phyloP scores from a whole-genome alignment of 2,797 vertebrate species.

The Pantherophis alleghaniensis region DNA sequence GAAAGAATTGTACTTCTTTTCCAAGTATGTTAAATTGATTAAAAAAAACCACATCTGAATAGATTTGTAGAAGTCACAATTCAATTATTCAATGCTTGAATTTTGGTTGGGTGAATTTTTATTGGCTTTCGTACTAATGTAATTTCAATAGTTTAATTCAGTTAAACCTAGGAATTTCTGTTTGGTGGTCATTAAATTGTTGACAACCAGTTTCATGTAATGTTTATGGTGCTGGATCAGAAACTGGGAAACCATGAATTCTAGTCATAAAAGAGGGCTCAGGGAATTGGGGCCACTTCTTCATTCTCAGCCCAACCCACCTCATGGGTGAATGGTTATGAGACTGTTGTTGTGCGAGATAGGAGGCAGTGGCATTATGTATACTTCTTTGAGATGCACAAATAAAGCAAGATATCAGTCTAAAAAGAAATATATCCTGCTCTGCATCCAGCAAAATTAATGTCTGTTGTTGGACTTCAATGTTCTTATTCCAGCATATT shows the following conservation, averaged over 20 bases:
- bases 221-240: not conserved
- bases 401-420: not conserved
- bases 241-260: not conserved
- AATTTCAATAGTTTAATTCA: not conserved
- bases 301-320: not conserved
- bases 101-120: not conserved
- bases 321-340: not conserved
- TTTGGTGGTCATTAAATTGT: not conserved
- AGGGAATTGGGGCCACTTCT: not conserved
- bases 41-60: not conserved
- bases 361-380: not conserved
- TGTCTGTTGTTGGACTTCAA: not conserved
- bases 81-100: not conserved
- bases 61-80: not conserved
- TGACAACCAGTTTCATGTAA: not conserved
- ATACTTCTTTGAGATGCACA: not conserved
- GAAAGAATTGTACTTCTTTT: not conserved
- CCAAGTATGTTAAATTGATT: not conserved
- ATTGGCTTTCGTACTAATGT: not conserved
- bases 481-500: not conserved
- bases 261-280: not conserved
- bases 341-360: not conserved
- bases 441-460: not conserved
- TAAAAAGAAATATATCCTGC: not conserved
- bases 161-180: not conserved